Evolutionary conservation across 1,140 invertebrate species (phyloP).

Genomic region (Aricia agestis): DNA sequence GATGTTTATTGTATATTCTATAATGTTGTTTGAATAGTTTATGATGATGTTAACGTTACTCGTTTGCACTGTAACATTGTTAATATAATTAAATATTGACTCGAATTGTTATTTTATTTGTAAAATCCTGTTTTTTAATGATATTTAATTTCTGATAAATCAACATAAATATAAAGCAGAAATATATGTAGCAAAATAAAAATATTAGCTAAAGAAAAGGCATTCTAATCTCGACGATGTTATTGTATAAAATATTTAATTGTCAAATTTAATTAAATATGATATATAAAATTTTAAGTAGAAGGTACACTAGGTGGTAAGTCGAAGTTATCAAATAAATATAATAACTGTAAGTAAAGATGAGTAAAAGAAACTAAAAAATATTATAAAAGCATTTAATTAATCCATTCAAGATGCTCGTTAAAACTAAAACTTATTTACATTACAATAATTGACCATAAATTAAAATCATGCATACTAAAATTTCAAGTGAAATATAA

Average conservation of each 20-base stretch:
- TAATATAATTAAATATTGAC: constrained; percentile 63
- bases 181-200: too few relatives aligned
- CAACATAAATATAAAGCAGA: too few relatives aligned
- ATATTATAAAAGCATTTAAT: background rate
- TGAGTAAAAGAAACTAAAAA: background rate
- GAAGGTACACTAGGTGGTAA: background rate
- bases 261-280: too few relatives aligned
- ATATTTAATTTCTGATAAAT: too few relatives aligned
- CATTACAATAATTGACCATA: background rate
- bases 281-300: too few relatives aligned
- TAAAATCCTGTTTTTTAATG: too few relatives aligned
- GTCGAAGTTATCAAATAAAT: background rate
- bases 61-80: constrained; percentile 63
- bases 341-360: background rate
- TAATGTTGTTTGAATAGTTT: constrained; percentile 70
- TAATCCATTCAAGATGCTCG: background rate
- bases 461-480: constrained; percentile 22
- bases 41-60: constrained; percentile 62
- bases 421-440: constrained; percentile 6
- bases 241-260: too few relatives aligned
- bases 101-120: constrained; percentile 20
- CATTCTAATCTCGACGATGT: too few relatives aligned
- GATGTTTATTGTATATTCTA: constrained; percentile 55
- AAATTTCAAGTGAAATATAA: constrained; percentile 8
- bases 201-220: too few relatives aligned